A percentile compares a stretch with the other conserved stretches of the same genome.
These are phyloP conservation scores for Rattus norvegicus DNA, from an alignment of 2,113 vertebrate genomes.

Conservation along the genomic window DNA sequence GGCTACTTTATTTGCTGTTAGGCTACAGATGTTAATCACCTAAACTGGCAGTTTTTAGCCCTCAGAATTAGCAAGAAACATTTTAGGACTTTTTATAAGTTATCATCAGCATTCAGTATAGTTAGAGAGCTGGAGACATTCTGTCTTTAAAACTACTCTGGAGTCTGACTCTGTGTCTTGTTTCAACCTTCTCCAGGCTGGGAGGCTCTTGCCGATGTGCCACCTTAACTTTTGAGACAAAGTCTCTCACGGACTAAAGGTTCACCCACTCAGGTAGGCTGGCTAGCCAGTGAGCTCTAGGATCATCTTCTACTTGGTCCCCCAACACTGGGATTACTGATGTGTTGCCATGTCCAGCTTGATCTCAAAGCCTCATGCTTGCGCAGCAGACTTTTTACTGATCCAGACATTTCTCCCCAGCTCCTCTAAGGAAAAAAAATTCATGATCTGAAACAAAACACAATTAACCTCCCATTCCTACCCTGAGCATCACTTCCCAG, in stretches of 20 bases:
- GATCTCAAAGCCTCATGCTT: background rate
- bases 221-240: background rate
- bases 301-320: background rate
- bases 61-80: too few relatives aligned
- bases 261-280: background rate
- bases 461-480: background rate
- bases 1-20: too few relatives aligned
- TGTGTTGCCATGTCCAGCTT: background rate
- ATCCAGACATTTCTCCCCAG: background rate
- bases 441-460: background rate
- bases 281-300: background rate
- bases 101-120: too few relatives aligned
- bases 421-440: background rate
- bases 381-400: background rate
- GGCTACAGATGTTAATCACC: too few relatives aligned
- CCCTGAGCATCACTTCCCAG: background rate
- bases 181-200: too few relatives aligned
- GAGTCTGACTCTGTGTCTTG: too few relatives aligned
- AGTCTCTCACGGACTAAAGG: background rate
- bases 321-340: background rate
- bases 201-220: background rate
- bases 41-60: too few relatives aligned
- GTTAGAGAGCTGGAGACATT: too few relatives aligned
- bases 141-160: too few relatives aligned
- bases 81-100: too few relatives aligned